phyloP scores from a whole-genome alignment of 2,113 vertebrate species.

The Bettongia penicillata region DNA sequence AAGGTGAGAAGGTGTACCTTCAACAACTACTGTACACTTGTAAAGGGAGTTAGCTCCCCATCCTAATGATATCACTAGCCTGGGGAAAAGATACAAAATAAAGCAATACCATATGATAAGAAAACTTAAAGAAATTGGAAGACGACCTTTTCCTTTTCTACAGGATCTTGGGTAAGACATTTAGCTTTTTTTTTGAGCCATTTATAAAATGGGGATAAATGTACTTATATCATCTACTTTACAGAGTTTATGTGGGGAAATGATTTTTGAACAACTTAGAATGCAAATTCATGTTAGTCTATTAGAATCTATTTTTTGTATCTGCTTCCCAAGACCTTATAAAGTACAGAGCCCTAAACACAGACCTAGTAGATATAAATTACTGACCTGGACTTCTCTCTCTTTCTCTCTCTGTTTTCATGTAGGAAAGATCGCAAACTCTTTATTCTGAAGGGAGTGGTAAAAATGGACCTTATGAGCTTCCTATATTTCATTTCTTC shows the following conservation, averaged over 20 bases:
- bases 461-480: neutral
- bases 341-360: neutral
- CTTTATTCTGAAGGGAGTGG: constrained; percentile 6
- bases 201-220: neutral
- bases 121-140: neutral
- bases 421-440: neutral
- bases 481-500: neutral
- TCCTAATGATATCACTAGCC: neutral
- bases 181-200: neutral
- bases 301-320: neutral
- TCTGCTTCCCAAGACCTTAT: neutral
- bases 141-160: neutral
- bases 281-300: neutral
- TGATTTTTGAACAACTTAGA: neutral
- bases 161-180: neutral
- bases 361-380: neutral
- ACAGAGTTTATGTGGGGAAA: neutral
- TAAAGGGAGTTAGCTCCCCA: neutral
- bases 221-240: neutral
- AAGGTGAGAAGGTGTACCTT: neutral
- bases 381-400: neutral
- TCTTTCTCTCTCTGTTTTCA: neutral
- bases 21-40: neutral
- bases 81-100: neutral
- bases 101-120: neutral